A percentile compares a stretch with the other conserved stretches of the same genome.
Evolutionary conservation across 2,888 invertebrate species (phyloP).

Genomic region (Drosophila multiciliata): DNA sequence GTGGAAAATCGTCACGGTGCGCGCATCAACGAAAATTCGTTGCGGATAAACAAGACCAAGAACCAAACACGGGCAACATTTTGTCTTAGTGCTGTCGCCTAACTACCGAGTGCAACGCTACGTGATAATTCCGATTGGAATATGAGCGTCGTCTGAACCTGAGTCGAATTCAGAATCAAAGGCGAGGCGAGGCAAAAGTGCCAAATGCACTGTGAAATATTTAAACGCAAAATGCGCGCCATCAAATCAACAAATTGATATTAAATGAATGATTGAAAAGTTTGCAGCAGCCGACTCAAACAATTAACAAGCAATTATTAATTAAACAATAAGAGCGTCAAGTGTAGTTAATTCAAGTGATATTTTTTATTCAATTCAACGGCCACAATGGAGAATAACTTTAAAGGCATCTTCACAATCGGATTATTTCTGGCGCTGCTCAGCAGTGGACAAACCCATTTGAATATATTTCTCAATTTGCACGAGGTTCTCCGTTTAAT

Average conservation of each 20-base stretch:
- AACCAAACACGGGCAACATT: constrained; percentile 21
- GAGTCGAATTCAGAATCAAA: constrained; percentile 31
- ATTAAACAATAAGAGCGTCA: constrained; percentile 30
- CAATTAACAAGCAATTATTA: constrained; percentile 37
- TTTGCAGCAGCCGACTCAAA: constrained; percentile 14
- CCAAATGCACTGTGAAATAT: constrained; percentile 47
- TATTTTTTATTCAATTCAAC: constrained; percentile 1
- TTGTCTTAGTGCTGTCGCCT: constrained; percentile 29
- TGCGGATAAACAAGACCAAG: constrained; percentile 57
- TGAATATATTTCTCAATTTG: constrained; percentile 83
- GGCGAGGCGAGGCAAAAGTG: constrained; percentile 34
- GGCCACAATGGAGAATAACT: constrained; percentile 65
- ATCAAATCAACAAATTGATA: constrained; percentile 25
- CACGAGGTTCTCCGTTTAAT: constrained; percentile 83
- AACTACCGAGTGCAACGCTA: constrained; percentile 34
- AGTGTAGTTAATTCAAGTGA: constrained; percentile 17
- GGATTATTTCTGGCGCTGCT: constrained; percentile 82
- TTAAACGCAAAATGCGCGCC: constrained; percentile 55
- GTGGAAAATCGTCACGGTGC: constrained; percentile 84
- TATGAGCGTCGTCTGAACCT: constrained; percentile 50
- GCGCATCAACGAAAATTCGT: constrained; percentile 72
- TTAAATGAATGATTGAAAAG: constrained; percentile 11
- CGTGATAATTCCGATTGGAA: constrained; percentile 54
- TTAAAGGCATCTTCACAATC: constrained; percentile 68
- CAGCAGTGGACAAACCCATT: constrained; percentile 76